These are phyloP conservation scores for Epirrhoe tristata DNA, from an alignment of 2,888 invertebrate species.

Conservation along the genomic window DNA sequence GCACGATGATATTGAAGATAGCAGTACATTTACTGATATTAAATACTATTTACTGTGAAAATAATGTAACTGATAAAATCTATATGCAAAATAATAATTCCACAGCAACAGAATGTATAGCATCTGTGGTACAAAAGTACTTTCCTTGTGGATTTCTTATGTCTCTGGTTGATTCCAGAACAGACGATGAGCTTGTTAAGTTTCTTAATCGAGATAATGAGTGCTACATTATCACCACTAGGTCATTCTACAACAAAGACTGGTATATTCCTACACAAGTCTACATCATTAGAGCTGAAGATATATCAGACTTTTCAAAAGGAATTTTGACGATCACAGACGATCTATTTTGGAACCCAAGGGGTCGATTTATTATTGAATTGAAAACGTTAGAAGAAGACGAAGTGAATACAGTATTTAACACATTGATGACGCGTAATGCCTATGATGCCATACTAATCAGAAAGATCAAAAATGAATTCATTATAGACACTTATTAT, in stretches of 20 bases:
- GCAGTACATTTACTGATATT: conserved; percentile 23
- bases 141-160: conserved; percentile 50
- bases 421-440: conserved; percentile 50
- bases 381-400: conserved; percentile 42
- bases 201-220: conserved; percentile 39
- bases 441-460: conserved; percentile 57
- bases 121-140: conserved; percentile 46
- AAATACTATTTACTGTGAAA: conserved; percentile 24
- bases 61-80: conserved; percentile 9
- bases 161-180: conserved; percentile 49
- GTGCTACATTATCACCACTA: conserved; percentile 53
- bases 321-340: conserved; percentile 50
- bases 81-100: neutral
- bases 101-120: conserved; percentile 44
- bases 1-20: conserved; percentile 26
- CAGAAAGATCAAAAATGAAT: conserved; percentile 37
- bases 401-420: conserved; percentile 49
- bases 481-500: conserved; percentile 53
- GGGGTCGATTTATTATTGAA: conserved; percentile 56
- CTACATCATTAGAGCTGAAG: conserved; percentile 55
- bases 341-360: conserved; percentile 64
- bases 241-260: conserved; percentile 46
- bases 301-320: conserved; percentile 45
- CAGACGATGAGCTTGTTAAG: conserved; percentile 45
- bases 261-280: conserved; percentile 52